These are phyloP conservation scores for Echinarachnius parma DNA, from an alignment of 53 echinoderm and acorn worm genomes.

Conservation along the genomic window DNA sequence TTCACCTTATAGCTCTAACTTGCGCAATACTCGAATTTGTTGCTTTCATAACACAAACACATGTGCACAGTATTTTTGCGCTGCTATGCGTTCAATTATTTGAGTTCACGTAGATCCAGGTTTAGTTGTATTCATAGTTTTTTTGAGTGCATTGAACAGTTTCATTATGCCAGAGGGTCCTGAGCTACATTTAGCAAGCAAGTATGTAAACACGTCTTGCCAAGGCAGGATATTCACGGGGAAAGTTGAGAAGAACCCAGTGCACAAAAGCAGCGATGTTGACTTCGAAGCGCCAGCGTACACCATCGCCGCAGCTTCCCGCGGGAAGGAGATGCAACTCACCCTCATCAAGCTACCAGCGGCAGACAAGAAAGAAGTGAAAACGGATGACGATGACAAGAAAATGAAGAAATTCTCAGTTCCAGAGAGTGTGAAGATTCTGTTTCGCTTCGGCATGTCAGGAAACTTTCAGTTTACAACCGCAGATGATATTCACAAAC, in stretches of 20 bases:
- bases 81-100: no score
- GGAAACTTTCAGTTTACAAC: constrained; percentile 88
- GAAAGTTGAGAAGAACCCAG: constrained; percentile 57
- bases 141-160: no score
- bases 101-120: no score
- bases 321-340: constrained; percentile 89
- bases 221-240: constrained; percentile 68
- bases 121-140: no score
- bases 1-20: no score
- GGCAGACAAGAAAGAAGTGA: neutral
- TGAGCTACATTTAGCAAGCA: constrained; percentile 73
- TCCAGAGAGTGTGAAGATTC: constrained; percentile 48
- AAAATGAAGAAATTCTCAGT: no score
- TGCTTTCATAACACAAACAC: no score
- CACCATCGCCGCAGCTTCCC: constrained; percentile 67
- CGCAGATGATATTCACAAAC: constrained; percentile 68
- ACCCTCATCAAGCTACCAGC: constrained; percentile 45
- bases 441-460: constrained; percentile 96
- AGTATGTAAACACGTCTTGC: constrained; percentile 71
- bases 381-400: constrained; percentile 19
- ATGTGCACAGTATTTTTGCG: no score
- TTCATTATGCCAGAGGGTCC: constrained; percentile 88
- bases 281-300: constrained; percentile 59
- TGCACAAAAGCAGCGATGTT: constrained; percentile 84
- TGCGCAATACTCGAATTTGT: no score